Percentiles rank a stretch among this genome's conserved stretches.
Conservation (phyloP, 2,888 invertebrate species). For the Seira sanloemensis region DNA sequence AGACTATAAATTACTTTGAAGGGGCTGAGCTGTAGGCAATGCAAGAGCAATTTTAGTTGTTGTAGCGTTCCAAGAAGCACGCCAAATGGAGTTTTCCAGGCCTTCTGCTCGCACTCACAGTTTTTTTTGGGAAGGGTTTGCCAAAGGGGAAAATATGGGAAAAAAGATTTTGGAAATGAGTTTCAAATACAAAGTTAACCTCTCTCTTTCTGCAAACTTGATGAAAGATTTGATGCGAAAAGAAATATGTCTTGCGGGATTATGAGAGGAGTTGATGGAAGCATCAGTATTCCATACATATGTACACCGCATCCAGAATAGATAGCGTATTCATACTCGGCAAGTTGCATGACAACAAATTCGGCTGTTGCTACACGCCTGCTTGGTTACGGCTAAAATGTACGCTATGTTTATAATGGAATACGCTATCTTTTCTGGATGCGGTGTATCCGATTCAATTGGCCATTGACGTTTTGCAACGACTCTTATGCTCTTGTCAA, state of each 20-base stretch:
- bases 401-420: too few relatives aligned
- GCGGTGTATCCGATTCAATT: too few relatives aligned
- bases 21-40: neutral
- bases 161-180: neutral
- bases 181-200: neutral
- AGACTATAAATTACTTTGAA: constrained; percentile 1
- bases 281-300: too few relatives aligned
- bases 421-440: too few relatives aligned
- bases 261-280: too few relatives aligned
- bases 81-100: neutral
- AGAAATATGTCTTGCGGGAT: neutral
- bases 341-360: too few relatives aligned
- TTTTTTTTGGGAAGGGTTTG: neutral
- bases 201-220: neutral
- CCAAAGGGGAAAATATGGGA: neutral
- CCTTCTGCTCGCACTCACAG: neutral
- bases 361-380: too few relatives aligned
- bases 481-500: too few relatives aligned
- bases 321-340: too few relatives aligned
- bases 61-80: neutral
- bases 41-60: neutral
- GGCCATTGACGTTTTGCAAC: too few relatives aligned
- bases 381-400: too few relatives aligned
- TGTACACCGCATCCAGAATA: too few relatives aligned
- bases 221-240: neutral